Base-by-base conservation (phyloP, 2,113 vertebrate species). In the Tyrannus savana region DNA sequence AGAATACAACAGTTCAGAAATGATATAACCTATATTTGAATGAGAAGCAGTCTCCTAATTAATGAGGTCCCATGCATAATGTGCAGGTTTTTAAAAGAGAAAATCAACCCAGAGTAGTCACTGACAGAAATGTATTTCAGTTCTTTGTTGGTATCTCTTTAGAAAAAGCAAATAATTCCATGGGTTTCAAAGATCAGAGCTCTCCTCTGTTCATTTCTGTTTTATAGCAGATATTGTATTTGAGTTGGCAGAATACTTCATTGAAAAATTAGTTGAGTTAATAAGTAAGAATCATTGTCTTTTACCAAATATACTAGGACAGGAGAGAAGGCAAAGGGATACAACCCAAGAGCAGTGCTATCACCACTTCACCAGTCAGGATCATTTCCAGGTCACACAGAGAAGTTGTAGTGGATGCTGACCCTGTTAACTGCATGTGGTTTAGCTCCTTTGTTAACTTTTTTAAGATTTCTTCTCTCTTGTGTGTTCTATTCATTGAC, bases 331-430 rank as follows among this genome's bases (percentile, higher is more conserved):
- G 12, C 3, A 21, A 73, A 19, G 33, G 28, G 35, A 42, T 25
- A 17, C 35, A 60, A 41, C 12, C 33, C 12, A 23, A 55, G 33
- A 31, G 4, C 0, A 0, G 37, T 33, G 10, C 16, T 59, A 6
- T 35, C n/a, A 63, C 25, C 7, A 0, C 9, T 75, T 47, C 46
- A 84, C 5, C n/a, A 56, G 15, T 8, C n/a, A 47, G 55, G 42
- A 72, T 47, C 15, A 35, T 52, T 84, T 64, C 72, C 76, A 91
- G 46, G 28, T 73, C 68, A 73, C 49, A 47, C 4, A 39, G 33
- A 63, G 52, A 64, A 68, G 33, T 7, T 64, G 14, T 31, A 47
- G 10, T 21, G 22, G 33, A 42, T 84, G n/a, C 30, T 89, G 33
- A 58, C 9, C 25, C 21, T 83, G 19, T 24, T 47, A 56, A 56